A percentile compares a stretch with the other conserved stretches of the same genome.
phyloP scores from a whole-genome alignment of 2,888 invertebrate genomes.

The Dyspetes luteomarginatus region DNA sequence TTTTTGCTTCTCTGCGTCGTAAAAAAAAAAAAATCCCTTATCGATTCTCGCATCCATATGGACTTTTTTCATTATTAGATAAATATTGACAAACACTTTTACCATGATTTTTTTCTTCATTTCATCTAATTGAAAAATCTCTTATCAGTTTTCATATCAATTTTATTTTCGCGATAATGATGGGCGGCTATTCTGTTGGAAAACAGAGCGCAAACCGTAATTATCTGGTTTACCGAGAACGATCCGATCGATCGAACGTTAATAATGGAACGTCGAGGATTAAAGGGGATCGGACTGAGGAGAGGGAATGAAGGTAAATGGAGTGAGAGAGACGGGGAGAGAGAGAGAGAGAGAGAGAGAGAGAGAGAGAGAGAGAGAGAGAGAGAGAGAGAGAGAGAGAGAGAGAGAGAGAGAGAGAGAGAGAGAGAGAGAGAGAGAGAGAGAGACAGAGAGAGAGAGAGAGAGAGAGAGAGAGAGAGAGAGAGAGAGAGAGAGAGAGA shows the following conservation, averaged over 20 bases:
- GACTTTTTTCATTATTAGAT: no score
- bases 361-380: no score
- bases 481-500: neutral
- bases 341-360: neutral
- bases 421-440: constrained; percentile 18
- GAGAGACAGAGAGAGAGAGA: neutral
- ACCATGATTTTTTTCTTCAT: neutral
- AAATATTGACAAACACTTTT: neutral
- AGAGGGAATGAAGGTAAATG: neutral
- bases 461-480: neutral
- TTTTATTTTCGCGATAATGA: neutral
- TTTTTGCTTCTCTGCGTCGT: neutral
- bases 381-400: neutral
- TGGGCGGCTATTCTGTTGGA: constrained; percentile 4
- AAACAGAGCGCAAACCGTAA: constrained; percentile 5
- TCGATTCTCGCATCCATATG: no score
- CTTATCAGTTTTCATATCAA: no score
- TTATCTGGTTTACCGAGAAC: constrained; percentile 12
- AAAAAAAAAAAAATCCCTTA: neutral
- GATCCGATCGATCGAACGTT: constrained; percentile 44
- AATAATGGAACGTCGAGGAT: constrained; percentile 43
- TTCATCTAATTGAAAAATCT: neutral
- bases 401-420: neutral
- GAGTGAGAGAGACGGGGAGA: neutral
- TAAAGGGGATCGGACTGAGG: constrained; percentile 9